Base-by-base conservation (phyloP, 2,113 vertebrate species). In the Takifugu bimaculatus region DNA sequence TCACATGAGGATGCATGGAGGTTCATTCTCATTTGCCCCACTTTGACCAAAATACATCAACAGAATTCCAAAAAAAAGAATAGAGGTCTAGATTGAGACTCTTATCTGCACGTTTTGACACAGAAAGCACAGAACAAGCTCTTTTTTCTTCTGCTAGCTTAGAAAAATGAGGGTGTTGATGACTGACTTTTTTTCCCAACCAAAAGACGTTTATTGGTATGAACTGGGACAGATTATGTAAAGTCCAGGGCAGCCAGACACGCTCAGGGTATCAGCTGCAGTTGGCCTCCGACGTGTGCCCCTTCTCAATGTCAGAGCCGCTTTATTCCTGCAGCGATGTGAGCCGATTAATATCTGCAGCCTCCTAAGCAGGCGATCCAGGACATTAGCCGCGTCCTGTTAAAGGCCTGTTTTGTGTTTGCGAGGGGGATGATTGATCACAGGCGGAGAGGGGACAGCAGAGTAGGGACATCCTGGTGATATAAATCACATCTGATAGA, bases 401-500 rank as follows among this genome's bases (percentile, higher is more conserved):
- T 86, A 84, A 80, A 80, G 67, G 60, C 54, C 69, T 78, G 78
- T 86, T 87, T 85, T 79, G 74, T 88, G 81, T 81, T 81, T 84
- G 68, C 70, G 73, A 60, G 13, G 79, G 51, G 73, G 71, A 77
- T 87, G 85, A 90, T 90, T 89, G 83, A 90, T 90, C 82, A 85
- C 81, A 70, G 71, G 70, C 60, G 45, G 70, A 64, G 72, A 85
- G 79, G 78, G 73, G 84, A 84, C 79, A 72, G 77, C 68, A 70
- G 76, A 78, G 85, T 78, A 75, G 83, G 85, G 87, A 85, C 87
- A 88, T 83, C 77, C 77, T 75, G 70, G 72, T 83, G 84, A 92
- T 89, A 91, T 91, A 88, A 91, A 91, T 92, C 90, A 90, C 82
- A 83, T 80, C 78, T 87, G 87, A 91, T 91, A 88, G 87, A 91